Percentiles rank a stretch among this genome's conserved stretches.
phyloP scores from a whole-genome alignment of 92 coral and sea anemone species.

The Anthopleura xanthogrammica region DNA sequence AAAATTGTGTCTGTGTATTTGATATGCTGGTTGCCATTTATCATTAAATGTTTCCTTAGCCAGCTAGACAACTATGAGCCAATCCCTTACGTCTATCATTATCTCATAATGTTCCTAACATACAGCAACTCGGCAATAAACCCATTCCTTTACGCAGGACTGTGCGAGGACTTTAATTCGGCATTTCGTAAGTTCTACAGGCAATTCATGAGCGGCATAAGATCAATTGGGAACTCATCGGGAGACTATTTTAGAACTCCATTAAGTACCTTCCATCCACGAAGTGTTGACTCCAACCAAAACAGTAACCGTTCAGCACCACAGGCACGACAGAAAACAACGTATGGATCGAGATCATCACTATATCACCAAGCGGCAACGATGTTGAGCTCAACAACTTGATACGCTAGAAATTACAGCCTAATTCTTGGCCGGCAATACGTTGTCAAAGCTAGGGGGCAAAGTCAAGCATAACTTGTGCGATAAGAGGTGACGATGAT shows the following conservation, averaged over 20 bases:
- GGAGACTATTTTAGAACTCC: constrained; percentile 1
- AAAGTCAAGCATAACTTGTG: too few relatives aligned
- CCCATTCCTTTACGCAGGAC: constrained; percentile 77
- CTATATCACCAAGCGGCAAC: constrained; percentile 33
- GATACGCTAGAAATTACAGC: too few relatives aligned
- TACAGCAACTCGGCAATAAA: constrained; percentile 72
- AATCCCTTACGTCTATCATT: constrained; percentile 34
- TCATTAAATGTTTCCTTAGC: constrained; percentile 34
- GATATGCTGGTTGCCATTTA: constrained; percentile 80
- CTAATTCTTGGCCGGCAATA: too few relatives aligned
- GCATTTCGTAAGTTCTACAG: constrained; percentile 42
- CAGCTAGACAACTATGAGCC: constrained; percentile 18
- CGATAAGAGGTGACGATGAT: too few relatives aligned
- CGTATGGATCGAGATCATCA: constrained; percentile 24
- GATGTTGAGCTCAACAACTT: not conserved
- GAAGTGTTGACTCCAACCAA: not conserved
- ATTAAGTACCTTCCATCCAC: not conserved
- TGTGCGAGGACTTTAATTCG: constrained; percentile 73
- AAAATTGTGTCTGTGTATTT: constrained; percentile 71
- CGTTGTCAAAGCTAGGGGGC: too few relatives aligned
- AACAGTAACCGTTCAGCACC: not conserved
- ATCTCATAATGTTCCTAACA: constrained; percentile 46
- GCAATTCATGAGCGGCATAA: constrained; percentile 11
- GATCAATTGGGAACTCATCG: not conserved
- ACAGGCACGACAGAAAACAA: not conserved